Base-by-base conservation (phyloP, 2,797 vertebrate genomes). In the Neopelma chrysocephalum region DNA sequence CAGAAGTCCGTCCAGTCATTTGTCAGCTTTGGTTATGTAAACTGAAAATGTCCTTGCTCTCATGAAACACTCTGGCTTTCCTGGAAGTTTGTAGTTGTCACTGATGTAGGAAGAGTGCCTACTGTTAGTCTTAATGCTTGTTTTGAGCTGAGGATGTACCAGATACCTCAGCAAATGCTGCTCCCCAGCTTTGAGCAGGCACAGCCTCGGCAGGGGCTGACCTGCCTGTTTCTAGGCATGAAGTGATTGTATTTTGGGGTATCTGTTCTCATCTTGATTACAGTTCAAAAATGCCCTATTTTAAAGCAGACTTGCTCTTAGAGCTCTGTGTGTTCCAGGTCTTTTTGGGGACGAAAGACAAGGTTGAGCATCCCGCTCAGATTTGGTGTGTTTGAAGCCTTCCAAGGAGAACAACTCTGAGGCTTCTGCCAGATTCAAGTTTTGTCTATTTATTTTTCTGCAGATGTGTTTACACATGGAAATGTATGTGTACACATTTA, bases 1-100 rank as follows among this genome's bases (percentile, higher is more conserved):
- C 89, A 90, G 88, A 92, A 94, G 48, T 88, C 56, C 4, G 11
- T 42, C 69, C 87, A 64, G 62, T 80, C 72, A 17, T n/a, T 85
- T 80, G 69, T 89, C 86, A 89, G 22, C 68, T 85, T 84, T 60
- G 45, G 84, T 93, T 89, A 56, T 56, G 31, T 72, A 93, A 97
- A 89, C 89, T 81, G 79, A 93, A 68, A 70, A 87, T 65, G 88
- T 94, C 88, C 75, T 25, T 83, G 79, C 68, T 82, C 83, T 89
- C 53, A 70, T 84, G 83, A 90, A 94, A 89, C 1, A 0, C 64
- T 71, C 9, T 0, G 3, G 32, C 38, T 93, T 94, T 90, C 78
- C 87, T 91, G 91, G 62, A 87, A 96, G 45, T 9, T 56, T 72
- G 31, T 22, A 54, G 50, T 6, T 60, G 48, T 82, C 73, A 43